Conservation (phyloP, 2,797 vertebrate genomes). For the Lagorchestes hirsutus region DNA sequence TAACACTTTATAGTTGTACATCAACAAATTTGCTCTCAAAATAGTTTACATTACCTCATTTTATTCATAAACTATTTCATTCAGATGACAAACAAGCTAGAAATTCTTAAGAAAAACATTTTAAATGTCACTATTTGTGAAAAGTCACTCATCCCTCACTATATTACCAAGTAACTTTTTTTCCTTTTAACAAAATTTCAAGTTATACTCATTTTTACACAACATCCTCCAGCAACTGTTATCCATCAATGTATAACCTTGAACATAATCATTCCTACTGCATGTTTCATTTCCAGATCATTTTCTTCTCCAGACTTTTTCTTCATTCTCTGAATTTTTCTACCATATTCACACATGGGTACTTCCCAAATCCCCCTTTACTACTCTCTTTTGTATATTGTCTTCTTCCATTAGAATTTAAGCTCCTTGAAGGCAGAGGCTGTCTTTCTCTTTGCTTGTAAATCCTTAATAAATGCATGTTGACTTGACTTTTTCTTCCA, state of each 20-base stretch:
- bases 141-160: slow-evolving; percentile 26
- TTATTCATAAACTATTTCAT: slow-evolving; percentile 28
- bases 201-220: background rate
- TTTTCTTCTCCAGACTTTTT: background rate
- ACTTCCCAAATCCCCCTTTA: background rate
- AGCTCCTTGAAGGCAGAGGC: background rate
- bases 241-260: background rate
- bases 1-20: background rate
- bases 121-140: slow-evolving; percentile 17
- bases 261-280: background rate
- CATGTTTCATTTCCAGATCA: background rate
- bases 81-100: slow-evolving; percentile 20
- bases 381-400: background rate
- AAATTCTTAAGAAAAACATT: slow-evolving; percentile 45
- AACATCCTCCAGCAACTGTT: background rate
- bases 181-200: slow-evolving; percentile 18
- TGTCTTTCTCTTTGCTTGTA: background rate
- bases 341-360: background rate
- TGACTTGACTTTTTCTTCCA: background rate
- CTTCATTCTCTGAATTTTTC: background rate
- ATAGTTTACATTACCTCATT: slow-evolving; percentile 13
- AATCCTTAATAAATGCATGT: background rate
- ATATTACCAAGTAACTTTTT: slow-evolving; percentile 29
- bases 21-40: background rate
- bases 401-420: background rate